Percentiles rank a stretch among this genome's conserved stretches.
These are phyloP conservation scores for Colletes latitarsis DNA, from an alignment of 1,140 invertebrate genomes.

Conservation along the genomic window DNA sequence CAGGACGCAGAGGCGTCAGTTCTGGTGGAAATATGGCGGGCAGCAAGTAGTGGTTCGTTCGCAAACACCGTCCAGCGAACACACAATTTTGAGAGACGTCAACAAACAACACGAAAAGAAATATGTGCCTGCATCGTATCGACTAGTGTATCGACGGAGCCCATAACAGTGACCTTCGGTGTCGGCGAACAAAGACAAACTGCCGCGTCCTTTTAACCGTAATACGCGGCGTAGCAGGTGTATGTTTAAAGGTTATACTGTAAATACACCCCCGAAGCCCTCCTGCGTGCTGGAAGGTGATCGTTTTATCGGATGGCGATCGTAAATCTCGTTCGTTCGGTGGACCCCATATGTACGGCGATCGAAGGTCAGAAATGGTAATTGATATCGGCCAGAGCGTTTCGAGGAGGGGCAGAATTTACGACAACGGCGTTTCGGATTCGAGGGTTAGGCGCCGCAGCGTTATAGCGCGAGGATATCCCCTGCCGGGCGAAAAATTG, in stretches of 20 bases:
- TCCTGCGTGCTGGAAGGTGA: slow-evolving; percentile 1
- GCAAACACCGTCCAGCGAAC: neutral
- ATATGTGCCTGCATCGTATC: slow-evolving; percentile 45
- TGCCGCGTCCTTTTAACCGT: slow-evolving; percentile 30
- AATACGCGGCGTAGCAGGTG: slow-evolving; percentile 52
- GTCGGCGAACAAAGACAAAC: slow-evolving; percentile 45
- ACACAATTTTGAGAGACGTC: neutral
- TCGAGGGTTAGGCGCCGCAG: slow-evolving; percentile 2
- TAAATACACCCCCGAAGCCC: slow-evolving; percentile 33
- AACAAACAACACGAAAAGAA: slow-evolving; percentile 27
- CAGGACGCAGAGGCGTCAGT: neutral
- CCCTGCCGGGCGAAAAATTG: slow-evolving; percentile 12
- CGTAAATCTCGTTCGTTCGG: slow-evolving; percentile 45
- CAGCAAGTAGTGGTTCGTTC: neutral
- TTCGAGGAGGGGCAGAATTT: slow-evolving; percentile 9
- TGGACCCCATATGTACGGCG: slow-evolving; percentile 12
- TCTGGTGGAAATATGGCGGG: neutral
- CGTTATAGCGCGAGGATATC: neutral
- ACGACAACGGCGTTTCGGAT: neutral
- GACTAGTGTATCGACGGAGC: slow-evolving; percentile 56
- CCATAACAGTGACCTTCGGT: slow-evolving; percentile 36
- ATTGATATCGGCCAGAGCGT: slow-evolving; percentile 18
- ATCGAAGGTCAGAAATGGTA: slow-evolving; percentile 49
- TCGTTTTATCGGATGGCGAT: slow-evolving; percentile 18
- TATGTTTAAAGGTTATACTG: slow-evolving; percentile 44